phyloP scores from a whole-genome alignment of 1,140 invertebrate genomes.

The Drosophila nigrodunni region DNA sequence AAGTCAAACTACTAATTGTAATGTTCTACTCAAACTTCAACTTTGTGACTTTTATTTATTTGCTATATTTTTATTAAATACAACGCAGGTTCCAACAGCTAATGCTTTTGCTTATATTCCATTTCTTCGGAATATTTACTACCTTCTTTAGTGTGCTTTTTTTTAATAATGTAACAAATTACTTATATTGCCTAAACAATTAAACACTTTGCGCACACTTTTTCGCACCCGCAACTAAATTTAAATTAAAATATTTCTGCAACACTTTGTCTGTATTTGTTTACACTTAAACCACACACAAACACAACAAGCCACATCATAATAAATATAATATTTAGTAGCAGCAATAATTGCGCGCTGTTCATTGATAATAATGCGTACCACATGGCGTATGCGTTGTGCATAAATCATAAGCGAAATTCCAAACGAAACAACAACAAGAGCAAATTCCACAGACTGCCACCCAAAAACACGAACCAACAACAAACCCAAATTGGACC shows the following conservation, averaged over 20 bases:
- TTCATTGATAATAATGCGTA: slow-evolving; percentile 5
- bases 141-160: no score
- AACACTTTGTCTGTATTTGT: neutral
- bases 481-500: slow-evolving; percentile 54
- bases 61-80: no score
- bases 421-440: slow-evolving; percentile 5
- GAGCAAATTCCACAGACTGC: neutral
- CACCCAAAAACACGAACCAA: slow-evolving; percentile 4
- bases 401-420: slow-evolving; percentile 67
- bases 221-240: no score
- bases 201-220: no score
- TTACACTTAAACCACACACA: neutral
- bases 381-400: slow-evolving; percentile 71
- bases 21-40: no score
- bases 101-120: no score
- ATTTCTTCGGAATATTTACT: no score
- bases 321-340: slow-evolving; percentile 1
- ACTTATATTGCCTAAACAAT: no score
- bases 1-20: no score
- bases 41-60: no score
- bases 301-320: neutral
- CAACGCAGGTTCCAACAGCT: no score
- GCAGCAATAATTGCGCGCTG: neutral
- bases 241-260: neutral
- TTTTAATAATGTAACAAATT: no score